Base-by-base conservation (phyloP, 2,888 invertebrate species). In the Lasioglossum lativentre region DNA sequence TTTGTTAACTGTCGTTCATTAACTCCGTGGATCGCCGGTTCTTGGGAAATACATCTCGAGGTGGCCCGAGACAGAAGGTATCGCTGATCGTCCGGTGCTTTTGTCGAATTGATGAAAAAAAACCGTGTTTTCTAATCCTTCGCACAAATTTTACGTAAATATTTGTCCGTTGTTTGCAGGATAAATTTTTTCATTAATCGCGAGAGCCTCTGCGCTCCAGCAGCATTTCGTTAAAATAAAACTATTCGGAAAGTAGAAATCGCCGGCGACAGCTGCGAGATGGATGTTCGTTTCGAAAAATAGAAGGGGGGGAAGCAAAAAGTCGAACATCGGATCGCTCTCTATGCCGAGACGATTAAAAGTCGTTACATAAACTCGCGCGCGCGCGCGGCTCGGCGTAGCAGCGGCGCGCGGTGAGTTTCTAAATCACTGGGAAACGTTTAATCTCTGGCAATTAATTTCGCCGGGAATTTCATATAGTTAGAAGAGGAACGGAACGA, bases 391-490 rank as follows among this genome's bases (percentile, higher is more conserved):
- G 75, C 45, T 47, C 47, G 47, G 6, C 0, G 47, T 47, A 47
- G 47, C 47, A 8, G 47, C 47, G 47, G 23, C 23, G 30, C 34
- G n/a, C 23, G 27, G 14, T 5, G 68, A 75, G 52, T 45, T 66
- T 42, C 75, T 56, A 71, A 70, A 45, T 45, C 38, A n/a, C 47
- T 38, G 66, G 40, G n/a, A n/a, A n/a, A 30, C 42, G 30, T 70
- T 80, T 75, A 40, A 68, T 80, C 63, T 42, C 19, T 4, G 23
- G 40, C 68, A 83, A 77, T 78, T 77, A 83, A 59, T 68, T 47
- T 59, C 47, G 47, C 30, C 71, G 59, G 14, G 45, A 75, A 59
- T 27, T 73, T 40, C 40, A n/a, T 3, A 42, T 74, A 63, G 59
- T 63, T 71, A 6, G 66, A 8, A 34, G 59, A 42, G 16, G 42